phyloP scores from a whole-genome alignment of 2,113 vertebrate genomes.

The Callipepla californica region DNA sequence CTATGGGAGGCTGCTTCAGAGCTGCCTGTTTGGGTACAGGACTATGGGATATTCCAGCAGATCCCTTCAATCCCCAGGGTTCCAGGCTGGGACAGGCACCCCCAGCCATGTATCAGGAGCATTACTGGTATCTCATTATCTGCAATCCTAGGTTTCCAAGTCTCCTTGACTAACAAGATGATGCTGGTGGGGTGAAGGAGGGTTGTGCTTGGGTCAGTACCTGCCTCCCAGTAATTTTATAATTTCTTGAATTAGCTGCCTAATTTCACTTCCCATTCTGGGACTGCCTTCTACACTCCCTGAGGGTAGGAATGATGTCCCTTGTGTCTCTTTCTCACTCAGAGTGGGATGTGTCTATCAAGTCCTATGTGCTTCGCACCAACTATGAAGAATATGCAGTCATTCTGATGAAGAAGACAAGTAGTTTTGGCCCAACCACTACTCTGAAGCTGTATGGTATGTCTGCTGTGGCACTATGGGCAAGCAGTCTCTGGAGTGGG shows the following conservation, averaged over 20 bases:
- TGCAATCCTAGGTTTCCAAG: not conserved
- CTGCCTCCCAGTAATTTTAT: not conserved
- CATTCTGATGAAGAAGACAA: conserved; percentile 81
- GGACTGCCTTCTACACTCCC: not conserved
- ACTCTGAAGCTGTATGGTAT: conserved; percentile 88
- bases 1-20: not conserved
- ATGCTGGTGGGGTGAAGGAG: not conserved
- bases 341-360: conserved; percentile 82
- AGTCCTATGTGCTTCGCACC: conserved; percentile 86
- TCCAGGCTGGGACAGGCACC: not conserved
- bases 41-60: not conserved
- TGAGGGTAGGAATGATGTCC: not conserved
- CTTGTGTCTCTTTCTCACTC: conserved; percentile 7
- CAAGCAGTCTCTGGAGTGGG: not conserved
- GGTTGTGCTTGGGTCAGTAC: not conserved
- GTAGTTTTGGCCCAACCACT: conserved; percentile 60
- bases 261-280: not conserved
- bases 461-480: not conserved
- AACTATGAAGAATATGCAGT: conserved; percentile 92
- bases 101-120: not conserved
- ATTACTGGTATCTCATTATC: not conserved
- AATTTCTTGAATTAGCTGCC: not conserved
- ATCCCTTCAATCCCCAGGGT: not conserved
- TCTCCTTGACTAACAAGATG: not conserved
- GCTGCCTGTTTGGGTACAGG: not conserved